Percentiles rank a stretch among this genome's conserved stretches.
Conservation (phyloP, 1,140 invertebrate species). For the Nasonia longicornis region DNA sequence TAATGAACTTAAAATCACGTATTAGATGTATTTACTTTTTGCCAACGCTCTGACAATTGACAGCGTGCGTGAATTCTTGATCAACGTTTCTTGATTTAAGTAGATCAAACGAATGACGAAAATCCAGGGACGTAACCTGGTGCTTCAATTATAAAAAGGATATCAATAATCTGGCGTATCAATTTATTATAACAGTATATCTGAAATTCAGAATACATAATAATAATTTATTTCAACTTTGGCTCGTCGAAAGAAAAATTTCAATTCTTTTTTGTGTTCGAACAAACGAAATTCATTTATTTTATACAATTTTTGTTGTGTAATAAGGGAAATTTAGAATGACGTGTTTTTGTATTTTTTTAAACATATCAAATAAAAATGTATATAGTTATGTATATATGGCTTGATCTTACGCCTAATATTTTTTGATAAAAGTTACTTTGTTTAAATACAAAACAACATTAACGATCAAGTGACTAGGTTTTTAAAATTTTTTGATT, state of each 20-base stretch:
- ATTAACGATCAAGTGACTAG: too few species aligned
- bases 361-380: not conserved
- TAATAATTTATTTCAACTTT: not conserved
- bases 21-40: constrained; percentile 44
- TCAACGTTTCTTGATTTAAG: constrained; percentile 27
- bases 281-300: not conserved
- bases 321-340: constrained; percentile 1
- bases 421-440: constrained; percentile 10
- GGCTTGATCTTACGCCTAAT: not conserved
- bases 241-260: not conserved
- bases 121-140: not conserved
- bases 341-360: constrained; percentile 7
- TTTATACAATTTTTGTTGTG: constrained; percentile 1
- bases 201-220: too few species aligned
- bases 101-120: not conserved
- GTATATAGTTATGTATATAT: constrained; percentile 39
- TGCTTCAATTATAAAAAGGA: constrained; percentile 1
- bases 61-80: constrained; percentile 45
- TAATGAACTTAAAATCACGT: constrained; percentile 39
- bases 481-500: not conserved
- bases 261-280: not conserved
- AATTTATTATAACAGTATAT: not conserved
- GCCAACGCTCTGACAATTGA: constrained; percentile 39
- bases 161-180: not conserved
- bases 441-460: not conserved